A percentile compares a stretch with the other conserved stretches of the same genome.
Evolutionary conservation across 1,140 invertebrate genomes (phyloP).

Genomic region (Ceratina japonica): DNA sequence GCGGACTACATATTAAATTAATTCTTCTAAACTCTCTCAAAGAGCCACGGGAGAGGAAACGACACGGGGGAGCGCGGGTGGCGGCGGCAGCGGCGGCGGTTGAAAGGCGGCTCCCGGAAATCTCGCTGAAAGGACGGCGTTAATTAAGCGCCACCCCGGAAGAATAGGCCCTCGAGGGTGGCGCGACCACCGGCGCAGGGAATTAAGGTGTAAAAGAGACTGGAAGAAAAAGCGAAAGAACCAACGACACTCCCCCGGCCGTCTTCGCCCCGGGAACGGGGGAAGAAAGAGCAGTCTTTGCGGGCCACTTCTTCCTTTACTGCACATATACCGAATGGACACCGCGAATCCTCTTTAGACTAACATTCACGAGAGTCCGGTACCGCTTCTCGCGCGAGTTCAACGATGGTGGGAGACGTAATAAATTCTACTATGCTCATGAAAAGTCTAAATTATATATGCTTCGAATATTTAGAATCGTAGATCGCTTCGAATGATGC

Average conservation of each 20-base stretch:
- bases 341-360: background rate
- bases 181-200: background rate
- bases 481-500: too few species aligned
- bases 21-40: slow-evolving; percentile 15
- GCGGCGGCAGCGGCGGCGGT: too few species aligned
- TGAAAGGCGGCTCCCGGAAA: slow-evolving; percentile 46
- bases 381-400: too few species aligned
- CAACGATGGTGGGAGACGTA: too few species aligned
- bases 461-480: too few species aligned
- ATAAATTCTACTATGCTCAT: too few species aligned
- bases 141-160: slow-evolving; percentile 68
- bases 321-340: background rate
- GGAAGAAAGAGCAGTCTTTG: slow-evolving; percentile 16
- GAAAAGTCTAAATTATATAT: too few species aligned
- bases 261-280: background rate
- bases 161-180: slow-evolving; percentile 23
- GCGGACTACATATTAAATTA: slow-evolving; percentile 7
- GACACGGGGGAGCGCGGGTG: slow-evolving; percentile 1
- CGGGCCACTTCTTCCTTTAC: background rate
- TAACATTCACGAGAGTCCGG: too few species aligned
- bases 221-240: slow-evolving; percentile 4
- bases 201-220: slow-evolving; percentile 32
- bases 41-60: background rate
- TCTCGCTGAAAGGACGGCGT: slow-evolving; percentile 60
- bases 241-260: background rate